Base-by-base conservation (phyloP, 2,797 vertebrate species). In the Chloroceryle inda region DNA sequence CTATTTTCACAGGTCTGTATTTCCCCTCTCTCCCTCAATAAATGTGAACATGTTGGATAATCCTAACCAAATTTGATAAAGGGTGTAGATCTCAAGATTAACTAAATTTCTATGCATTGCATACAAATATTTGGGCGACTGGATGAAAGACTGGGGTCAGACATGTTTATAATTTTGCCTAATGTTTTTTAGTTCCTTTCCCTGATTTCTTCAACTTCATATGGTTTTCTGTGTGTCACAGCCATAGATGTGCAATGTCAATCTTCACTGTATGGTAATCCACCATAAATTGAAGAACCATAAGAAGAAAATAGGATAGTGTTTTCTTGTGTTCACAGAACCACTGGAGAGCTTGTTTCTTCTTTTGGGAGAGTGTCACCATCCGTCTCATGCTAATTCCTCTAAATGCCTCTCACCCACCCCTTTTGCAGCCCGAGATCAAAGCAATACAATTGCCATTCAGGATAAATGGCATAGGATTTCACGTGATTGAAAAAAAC, bases 311-410 rank as follows among this genome's bases (percentile, higher is more conserved):
- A 62, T 4, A 79, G 11, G 11, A 7, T 37, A 9, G 8, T 71
- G 21, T 58, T 89, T 87, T 61, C 27, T 55, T 27, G 59, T 69
- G 14, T 42, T 18, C 9, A 31, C 26, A 33, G 17, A 76, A 10
- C 15, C 8, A 35, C 42, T 53, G n/a, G 21, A 69, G 20, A 49
- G 29, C 4, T 31, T 71, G 9, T 38, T 74, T 84, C 15, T 13
- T 15, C 26, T 49, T 45, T n/a, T 2, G 1, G 12, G 16, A 24
- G 2, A 59, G 3, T 14, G 11, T 33, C 53, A 68, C 13, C 0
- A 0, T 21, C 11, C 64, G 9, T 61, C 66, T 82, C 18, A 42
- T n/a, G 40, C 27, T 68, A 47, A 52, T 33, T 63, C 33, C 17
- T 87, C 22, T 50, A 73, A 89, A 73, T n/a, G 10, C 5, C 42